Percentiles rank a stretch among this genome's conserved stretches.
These are phyloP conservation scores for Panagrolaimus sp. DNA, from an alignment of 1,140 invertebrate genomes.

Conservation along the genomic window DNA sequence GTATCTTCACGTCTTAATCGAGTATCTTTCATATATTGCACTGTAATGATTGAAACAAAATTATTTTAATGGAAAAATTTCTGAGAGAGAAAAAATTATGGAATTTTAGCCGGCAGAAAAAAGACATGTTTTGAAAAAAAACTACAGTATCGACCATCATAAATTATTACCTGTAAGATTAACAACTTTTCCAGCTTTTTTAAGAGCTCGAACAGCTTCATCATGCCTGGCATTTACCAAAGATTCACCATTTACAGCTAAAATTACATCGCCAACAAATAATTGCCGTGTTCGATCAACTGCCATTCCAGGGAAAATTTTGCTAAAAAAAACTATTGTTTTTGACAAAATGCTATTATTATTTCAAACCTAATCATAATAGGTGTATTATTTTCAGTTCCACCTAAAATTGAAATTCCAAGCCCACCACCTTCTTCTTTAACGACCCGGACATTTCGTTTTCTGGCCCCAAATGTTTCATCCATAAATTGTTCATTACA, in stretches of 20 bases:
- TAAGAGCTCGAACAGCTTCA: slow-evolving; percentile 91
- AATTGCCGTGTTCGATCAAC: slow-evolving; percentile 91
- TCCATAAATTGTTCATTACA: slow-evolving; percentile 64
- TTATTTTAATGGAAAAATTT: too few relatives aligned
- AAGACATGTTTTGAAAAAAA: too few relatives aligned
- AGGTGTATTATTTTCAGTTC: slow-evolving; percentile 73
- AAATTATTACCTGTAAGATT: slow-evolving; percentile 80
- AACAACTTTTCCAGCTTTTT: slow-evolving; percentile 90
- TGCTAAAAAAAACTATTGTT: slow-evolving; percentile 69
- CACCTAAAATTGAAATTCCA: slow-evolving; percentile 95
- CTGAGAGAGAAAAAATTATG: too few relatives aligned
- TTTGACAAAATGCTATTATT: slow-evolving; percentile 6
- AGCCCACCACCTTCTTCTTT: slow-evolving; percentile 94
- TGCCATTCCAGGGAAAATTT: slow-evolving; percentile 92
- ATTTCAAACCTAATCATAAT: slow-evolving; percentile 40
- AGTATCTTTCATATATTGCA: slow-evolving; percentile 92
- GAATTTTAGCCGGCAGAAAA: too few relatives aligned
- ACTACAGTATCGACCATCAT: too few relatives aligned
- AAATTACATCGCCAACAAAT: slow-evolving; percentile 95
- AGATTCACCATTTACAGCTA: slow-evolving; percentile 91
- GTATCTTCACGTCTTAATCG: slow-evolving; percentile 93
- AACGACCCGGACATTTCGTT: slow-evolving; percentile 80
- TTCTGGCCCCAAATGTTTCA: slow-evolving; percentile 68
- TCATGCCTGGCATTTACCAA: slow-evolving; percentile 92
- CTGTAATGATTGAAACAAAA: too few relatives aligned